These are phyloP conservation scores for Eilema sororculum DNA, from an alignment of 2,888 invertebrate species.

Conservation along the genomic window DNA sequence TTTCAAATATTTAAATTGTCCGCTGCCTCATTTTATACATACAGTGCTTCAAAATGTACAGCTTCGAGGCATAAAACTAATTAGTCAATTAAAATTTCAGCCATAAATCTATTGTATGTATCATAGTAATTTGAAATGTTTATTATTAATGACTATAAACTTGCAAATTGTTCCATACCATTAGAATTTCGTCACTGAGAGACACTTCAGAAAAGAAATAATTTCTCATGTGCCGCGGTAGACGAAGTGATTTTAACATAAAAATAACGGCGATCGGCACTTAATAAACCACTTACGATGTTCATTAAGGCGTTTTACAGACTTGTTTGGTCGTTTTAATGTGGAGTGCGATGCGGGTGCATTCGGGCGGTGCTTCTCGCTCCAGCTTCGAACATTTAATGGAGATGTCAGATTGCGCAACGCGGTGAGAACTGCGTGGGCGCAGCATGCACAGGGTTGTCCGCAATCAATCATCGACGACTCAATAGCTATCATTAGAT, in stretches of 20 bases:
- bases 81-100: constrained; percentile 48
- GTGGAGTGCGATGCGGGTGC: constrained; percentile 65
- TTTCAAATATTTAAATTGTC: constrained; percentile 41
- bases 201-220: constrained; percentile 48
- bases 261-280: constrained; percentile 84
- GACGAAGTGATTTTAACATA: constrained; percentile 72
- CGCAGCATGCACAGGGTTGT: constrained; percentile 64
- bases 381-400: constrained; percentile 71
- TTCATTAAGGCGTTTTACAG: constrained; percentile 79
- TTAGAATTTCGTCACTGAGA: constrained; percentile 51
- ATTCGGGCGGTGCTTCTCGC: constrained; percentile 53
- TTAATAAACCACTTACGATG: constrained; percentile 84
- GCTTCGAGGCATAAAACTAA: constrained; percentile 37
- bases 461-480: constrained; percentile 30
- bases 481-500: constrained; percentile 35
- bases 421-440: constrained; percentile 74
- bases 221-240: constrained; percentile 68
- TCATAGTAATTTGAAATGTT: constrained; percentile 37
- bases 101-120: constrained; percentile 36
- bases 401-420: constrained; percentile 82
- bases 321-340: constrained; percentile 82
- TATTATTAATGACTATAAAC: constrained; percentile 45
- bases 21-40: constrained; percentile 27
- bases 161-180: constrained; percentile 47
- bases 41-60: constrained; percentile 23